Conservation (phyloP, 2,888 invertebrate species). For the Homarus gammarus region DNA sequence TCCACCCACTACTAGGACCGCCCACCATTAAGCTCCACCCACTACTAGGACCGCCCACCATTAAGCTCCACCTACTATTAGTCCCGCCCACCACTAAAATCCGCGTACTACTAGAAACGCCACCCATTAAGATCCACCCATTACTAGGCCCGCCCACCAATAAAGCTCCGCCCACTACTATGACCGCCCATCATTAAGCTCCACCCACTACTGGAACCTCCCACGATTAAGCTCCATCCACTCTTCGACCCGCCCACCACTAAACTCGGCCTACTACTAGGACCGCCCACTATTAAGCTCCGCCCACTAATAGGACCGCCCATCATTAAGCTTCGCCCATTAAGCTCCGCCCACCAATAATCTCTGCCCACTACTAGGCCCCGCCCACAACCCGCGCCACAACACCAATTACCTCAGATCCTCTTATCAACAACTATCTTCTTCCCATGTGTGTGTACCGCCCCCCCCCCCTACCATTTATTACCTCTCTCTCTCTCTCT, state of each 20-base stretch:
- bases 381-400: not conserved
- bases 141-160: not conserved
- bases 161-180: not conserved
- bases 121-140: not conserved
- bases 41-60: not conserved
- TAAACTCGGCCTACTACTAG: not conserved
- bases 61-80: not conserved
- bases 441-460: not conserved
- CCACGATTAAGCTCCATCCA: not conserved
- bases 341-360: not conserved
- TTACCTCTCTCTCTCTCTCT: not conserved
- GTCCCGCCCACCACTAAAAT: not conserved
- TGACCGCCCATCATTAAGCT: not conserved
- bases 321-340: not conserved
- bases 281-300: not conserved
- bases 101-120: not conserved
- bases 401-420: not conserved
- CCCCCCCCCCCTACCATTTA: not conserved
- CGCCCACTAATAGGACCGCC: not conserved
- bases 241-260: not conserved
- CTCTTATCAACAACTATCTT: slow-evolving; percentile 1
- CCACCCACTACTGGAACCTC: not conserved
- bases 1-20: not conserved
- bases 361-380: not conserved
- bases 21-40: not conserved